These are phyloP conservation scores for Epinephelus lanceolatus DNA, from an alignment of 2,113 vertebrate genomes.

Conservation along the genomic window DNA sequence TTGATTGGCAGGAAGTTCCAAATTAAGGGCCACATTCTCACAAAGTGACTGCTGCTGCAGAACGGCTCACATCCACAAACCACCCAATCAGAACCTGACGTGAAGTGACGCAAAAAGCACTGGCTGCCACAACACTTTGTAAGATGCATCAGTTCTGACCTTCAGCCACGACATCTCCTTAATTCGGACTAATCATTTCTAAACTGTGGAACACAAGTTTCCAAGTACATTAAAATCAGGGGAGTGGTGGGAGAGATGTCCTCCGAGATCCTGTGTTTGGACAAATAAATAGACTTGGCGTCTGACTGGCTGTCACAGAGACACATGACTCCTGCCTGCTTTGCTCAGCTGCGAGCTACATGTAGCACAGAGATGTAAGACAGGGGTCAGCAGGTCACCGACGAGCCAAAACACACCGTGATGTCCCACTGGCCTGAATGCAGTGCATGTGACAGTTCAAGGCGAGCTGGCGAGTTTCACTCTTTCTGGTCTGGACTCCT, in stretches of 20 bases:
- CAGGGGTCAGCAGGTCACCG: slow-evolving; percentile 37
- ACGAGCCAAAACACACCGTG: slow-evolving; percentile 2
- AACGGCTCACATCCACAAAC: background rate
- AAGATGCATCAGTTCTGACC: background rate
- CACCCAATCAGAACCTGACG: background rate
- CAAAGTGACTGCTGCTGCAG: background rate
- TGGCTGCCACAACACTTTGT: background rate
- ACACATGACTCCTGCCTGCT: slow-evolving; percentile 16
- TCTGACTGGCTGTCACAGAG: slow-evolving; percentile 14
- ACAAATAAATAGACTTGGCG: slow-evolving; percentile 5
- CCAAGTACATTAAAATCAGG: background rate
- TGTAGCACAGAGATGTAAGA: slow-evolving; percentile 44
- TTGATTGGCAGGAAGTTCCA: too few relatives aligned
- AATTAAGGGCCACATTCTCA: background rate
- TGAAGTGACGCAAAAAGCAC: background rate
- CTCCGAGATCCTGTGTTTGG: background rate
- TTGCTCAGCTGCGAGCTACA: slow-evolving; percentile 26
- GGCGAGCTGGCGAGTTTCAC: background rate
- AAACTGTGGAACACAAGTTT: background rate
- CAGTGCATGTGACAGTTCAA: slow-evolving; percentile 17
- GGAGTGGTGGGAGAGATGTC: background rate
- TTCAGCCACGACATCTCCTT: background rate
- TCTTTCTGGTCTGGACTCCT: slow-evolving; percentile 18
- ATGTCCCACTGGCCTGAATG: slow-evolving; percentile 29
- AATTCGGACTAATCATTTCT: background rate